Conservation (phyloP, 2,797 vertebrate species). For the Sebastolobus alascanus region DNA sequence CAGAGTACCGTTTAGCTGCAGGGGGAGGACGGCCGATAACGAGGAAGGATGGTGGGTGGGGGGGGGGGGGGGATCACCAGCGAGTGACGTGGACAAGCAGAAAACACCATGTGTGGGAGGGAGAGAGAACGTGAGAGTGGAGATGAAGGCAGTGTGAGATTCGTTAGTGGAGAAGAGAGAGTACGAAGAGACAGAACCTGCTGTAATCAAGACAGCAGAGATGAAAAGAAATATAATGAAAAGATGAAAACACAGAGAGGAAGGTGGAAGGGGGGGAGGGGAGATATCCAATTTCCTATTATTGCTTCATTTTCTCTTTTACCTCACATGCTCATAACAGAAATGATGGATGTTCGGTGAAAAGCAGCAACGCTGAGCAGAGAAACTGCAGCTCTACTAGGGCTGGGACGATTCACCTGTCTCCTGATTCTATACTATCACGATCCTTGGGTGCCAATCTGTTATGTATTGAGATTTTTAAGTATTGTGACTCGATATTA, state of each 20-base stretch:
- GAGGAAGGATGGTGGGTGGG: background rate
- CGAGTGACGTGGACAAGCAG: background rate
- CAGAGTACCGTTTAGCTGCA: background rate
- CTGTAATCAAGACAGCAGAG: background rate
- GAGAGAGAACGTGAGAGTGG: background rate
- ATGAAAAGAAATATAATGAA: background rate
- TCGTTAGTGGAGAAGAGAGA: conserved; percentile 35
- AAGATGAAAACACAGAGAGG: background rate
- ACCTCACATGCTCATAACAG: background rate
- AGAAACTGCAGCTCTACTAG: background rate
- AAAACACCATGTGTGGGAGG: background rate
- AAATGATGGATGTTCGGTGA: background rate
- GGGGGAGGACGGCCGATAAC: background rate
- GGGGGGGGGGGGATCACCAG: background rate
- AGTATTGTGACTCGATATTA: too few species aligned
- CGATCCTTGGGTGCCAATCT: too few species aligned
- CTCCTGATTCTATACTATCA: too few species aligned
- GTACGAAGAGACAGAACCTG: conserved; percentile 1
- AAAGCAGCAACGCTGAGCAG: background rate
- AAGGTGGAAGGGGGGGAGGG: background rate
- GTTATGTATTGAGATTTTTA: too few species aligned
- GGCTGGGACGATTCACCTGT: too few species aligned
- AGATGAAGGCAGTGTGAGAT: background rate
- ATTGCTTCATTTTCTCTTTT: conserved; percentile 6
- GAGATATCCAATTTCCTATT: background rate